Base-by-base conservation (phyloP, 1,140 invertebrate genomes). In the Drusus annulatus region DNA sequence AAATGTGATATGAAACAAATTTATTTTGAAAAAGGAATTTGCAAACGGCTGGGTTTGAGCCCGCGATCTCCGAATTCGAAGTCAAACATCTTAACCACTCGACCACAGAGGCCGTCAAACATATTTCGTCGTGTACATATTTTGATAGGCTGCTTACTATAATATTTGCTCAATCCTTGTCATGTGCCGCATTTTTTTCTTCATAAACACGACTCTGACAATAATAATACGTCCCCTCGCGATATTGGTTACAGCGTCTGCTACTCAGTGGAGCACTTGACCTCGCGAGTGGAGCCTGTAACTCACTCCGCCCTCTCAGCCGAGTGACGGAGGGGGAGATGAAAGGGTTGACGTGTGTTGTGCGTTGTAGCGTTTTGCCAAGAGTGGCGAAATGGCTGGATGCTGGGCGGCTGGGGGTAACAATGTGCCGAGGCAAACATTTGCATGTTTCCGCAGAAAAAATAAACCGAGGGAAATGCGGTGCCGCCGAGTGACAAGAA, bases 231-330 rank as follows among this genome's bases (percentile, higher is more conserved):
- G 36, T 45, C n/a, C 54, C 54, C 54, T 56, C 21, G 4, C 5
- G 54, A 56, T 56, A 56, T 56, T 19, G 21, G 54, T 56, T 56
- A 56, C 54, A 21, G 6, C 25, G 3, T 69, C 28, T 50, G 65
- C 65, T 69, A 69, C 65, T 69, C 36, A 69, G 65, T 69, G 65
- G 65, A 69, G 65, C 65, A 69, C 65, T 69, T 69, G 65, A 69
- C 65, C 65, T 8, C 16, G n/a, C 17, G 65, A 69, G 65, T 69
- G 65, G 65, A 17, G 65, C 3, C n/a, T 28, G 62, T 28, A n/a
- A 19, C 65, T 50, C 65, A 17, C 28, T 23, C 10, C 16, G 17
- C 31, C 65, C 65, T 69, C 65, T 50, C 62, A 31, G 62, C 62
- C 21, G n/a, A 31, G 62, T n/a, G 62, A 31, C 25, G 36, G 36